phyloP scores from a whole-genome alignment of 2,113 vertebrate genomes.

The Athene noctua region DNA sequence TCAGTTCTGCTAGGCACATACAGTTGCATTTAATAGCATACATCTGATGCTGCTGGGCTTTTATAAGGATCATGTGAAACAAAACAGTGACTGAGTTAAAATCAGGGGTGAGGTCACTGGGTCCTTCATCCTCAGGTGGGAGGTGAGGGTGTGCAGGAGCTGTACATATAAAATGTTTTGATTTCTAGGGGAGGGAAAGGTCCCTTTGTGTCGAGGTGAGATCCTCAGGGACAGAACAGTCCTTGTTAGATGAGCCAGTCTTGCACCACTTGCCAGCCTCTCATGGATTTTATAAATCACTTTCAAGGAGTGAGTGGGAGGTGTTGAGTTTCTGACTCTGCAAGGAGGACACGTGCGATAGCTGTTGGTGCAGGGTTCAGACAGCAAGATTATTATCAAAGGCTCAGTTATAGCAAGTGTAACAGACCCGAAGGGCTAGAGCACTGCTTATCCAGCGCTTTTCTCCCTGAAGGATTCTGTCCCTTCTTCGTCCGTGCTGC shows the following conservation, averaged over 20 bases:
- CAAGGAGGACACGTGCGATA: rapidly evolving
- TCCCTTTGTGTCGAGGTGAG: background rate
- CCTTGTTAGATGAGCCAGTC: background rate
- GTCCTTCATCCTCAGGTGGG: background rate
- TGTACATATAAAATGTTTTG: background rate
- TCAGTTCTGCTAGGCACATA: background rate
- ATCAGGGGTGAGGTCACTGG: background rate
- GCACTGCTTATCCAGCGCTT: rapidly evolving
- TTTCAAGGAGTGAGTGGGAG: background rate
- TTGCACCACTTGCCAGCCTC: background rate
- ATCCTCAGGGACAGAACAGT: background rate
- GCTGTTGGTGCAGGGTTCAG: background rate
- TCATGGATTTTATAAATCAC: rapidly evolving
- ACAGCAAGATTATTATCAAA: background rate
- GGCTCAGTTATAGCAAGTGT: background rate
- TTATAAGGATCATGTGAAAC: background rate
- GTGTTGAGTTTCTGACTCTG: background rate
- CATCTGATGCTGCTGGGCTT: background rate
- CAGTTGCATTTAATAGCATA: background rate
- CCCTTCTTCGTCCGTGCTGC: rapidly evolving
- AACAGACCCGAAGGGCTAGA: background rate
- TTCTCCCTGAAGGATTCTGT: background rate
- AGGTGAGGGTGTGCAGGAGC: background rate
- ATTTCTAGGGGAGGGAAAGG: background rate
- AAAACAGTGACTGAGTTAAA: background rate